These are phyloP conservation scores for Carduelis carduelis DNA, from an alignment of 2,797 vertebrate genomes.

Conservation along the genomic window DNA sequence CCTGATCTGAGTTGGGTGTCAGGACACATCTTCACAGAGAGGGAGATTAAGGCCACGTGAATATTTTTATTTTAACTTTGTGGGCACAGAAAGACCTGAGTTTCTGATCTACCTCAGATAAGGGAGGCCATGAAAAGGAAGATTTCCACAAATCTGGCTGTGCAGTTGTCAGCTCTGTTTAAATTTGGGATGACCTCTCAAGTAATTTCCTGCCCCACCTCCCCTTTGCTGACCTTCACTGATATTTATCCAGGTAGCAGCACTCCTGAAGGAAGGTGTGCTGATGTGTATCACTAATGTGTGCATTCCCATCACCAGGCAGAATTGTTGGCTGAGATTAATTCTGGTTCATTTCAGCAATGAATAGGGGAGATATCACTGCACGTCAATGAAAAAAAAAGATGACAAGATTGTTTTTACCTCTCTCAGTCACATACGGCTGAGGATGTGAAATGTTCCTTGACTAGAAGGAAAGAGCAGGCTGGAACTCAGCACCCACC, in stretches of 20 bases:
- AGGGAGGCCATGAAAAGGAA: neutral
- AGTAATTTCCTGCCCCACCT: neutral
- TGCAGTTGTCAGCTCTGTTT: neutral
- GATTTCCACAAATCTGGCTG: neutral
- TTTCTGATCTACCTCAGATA: neutral
- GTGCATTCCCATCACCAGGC: neutral
- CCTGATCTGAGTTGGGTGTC: neutral
- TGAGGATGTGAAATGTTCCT: conserved; percentile 6
- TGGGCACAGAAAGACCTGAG: neutral
- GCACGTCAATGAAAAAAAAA: neutral
- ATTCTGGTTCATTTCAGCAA: neutral
- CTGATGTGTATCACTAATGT: neutral
- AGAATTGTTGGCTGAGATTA: neutral
- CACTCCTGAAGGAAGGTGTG: neutral
- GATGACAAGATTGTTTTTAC: conserved; percentile 12
- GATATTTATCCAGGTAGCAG: neutral
- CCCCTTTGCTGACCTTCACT: neutral
- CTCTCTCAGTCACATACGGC: neutral
- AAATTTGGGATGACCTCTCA: neutral
- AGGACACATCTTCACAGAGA: neutral
- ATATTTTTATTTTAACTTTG: neutral
- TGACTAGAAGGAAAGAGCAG: neutral
- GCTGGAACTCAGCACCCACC: neutral
- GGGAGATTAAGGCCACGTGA: neutral
- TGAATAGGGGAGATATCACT: neutral